Percentiles rank a stretch among this genome's conserved stretches.
phyloP scores from a whole-genome alignment of 2,888 invertebrate species.

The Cylindroiulus punctatus region DNA sequence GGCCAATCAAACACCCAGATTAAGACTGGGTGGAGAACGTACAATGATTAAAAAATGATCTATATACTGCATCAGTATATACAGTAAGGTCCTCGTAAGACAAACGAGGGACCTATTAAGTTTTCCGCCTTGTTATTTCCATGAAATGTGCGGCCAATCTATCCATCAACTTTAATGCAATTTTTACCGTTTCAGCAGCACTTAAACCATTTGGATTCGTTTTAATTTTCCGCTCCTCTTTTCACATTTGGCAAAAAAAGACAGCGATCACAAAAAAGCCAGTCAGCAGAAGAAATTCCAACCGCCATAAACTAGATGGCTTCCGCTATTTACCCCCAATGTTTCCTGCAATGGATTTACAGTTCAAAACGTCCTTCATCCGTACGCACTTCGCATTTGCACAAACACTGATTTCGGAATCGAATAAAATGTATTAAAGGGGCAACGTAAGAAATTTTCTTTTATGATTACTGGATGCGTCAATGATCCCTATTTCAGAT shows the following conservation, averaged over 20 bases:
- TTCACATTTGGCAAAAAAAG: constrained; percentile 25
- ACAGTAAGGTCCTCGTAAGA: too few species aligned
- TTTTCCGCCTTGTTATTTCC: background rate
- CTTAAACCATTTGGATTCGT: constrained; percentile 38
- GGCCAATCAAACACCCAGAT: too few species aligned
- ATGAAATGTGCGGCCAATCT: background rate
- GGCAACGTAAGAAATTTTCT: background rate
- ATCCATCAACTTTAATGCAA: constrained; percentile 38
- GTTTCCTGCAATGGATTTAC: constrained; percentile 42
- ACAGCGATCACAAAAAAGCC: constrained; percentile 21
- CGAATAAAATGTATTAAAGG: constrained; percentile 26
- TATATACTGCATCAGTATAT: too few species aligned
- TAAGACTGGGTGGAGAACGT: too few species aligned
- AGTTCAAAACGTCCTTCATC: constrained; percentile 28
- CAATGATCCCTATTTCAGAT: background rate
- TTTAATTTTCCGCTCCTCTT: constrained; percentile 38
- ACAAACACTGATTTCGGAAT: constrained; percentile 33
- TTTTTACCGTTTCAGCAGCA: constrained; percentile 27
- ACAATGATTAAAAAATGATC: too few species aligned
- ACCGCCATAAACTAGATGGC: constrained; percentile 38
- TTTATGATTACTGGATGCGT: background rate
- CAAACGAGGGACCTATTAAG: background rate
- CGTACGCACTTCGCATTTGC: constrained; percentile 22
- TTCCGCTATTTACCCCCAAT: constrained; percentile 42
- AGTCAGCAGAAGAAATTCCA: constrained; percentile 42